phyloP scores from a whole-genome alignment of 35 echinoderm and acorn worm genomes.

The Diadema setosum region DNA sequence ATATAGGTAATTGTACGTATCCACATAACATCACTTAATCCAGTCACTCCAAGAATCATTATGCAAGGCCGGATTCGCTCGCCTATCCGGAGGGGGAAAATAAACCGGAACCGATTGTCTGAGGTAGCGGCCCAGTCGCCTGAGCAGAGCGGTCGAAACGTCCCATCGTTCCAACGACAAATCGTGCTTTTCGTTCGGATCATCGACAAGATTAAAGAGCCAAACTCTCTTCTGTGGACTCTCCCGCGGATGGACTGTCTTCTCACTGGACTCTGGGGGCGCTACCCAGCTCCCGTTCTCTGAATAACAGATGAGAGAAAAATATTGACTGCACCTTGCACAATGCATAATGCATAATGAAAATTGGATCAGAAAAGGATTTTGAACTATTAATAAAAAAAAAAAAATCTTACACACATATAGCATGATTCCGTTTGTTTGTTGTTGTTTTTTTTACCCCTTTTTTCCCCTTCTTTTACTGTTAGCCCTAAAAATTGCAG shows the following conservation, averaged over 20 bases:
- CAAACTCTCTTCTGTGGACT: slow-evolving; percentile 44
- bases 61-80: slow-evolving; percentile 30
- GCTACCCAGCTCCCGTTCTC: slow-evolving; percentile 77
- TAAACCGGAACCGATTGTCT: slow-evolving; percentile 5
- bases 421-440: not conserved
- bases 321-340: not conserved
- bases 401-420: not conserved
- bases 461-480: not conserved
- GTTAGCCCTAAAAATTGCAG: too few species aligned
- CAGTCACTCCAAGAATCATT: slow-evolving; percentile 52
- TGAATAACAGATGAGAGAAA: not conserved
- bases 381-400: not conserved
- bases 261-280: slow-evolving; percentile 59
- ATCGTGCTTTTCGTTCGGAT: slow-evolving; percentile 75
- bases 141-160: slow-evolving; percentile 5
- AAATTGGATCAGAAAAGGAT: not conserved
- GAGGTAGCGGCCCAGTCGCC: slow-evolving; percentile 31
- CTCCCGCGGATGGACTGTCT: slow-evolving; percentile 18
- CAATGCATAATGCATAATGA: not conserved
- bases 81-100: slow-evolving; percentile 24
- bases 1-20: too few species aligned
- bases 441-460: too few species aligned
- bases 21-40: too few species aligned
- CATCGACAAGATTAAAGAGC: slow-evolving; percentile 74
- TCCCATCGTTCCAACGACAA: slow-evolving; percentile 47